These are phyloP conservation scores for Euwallacea fornicatus DNA, from an alignment of 1,140 invertebrate genomes.

Conservation along the genomic window DNA sequence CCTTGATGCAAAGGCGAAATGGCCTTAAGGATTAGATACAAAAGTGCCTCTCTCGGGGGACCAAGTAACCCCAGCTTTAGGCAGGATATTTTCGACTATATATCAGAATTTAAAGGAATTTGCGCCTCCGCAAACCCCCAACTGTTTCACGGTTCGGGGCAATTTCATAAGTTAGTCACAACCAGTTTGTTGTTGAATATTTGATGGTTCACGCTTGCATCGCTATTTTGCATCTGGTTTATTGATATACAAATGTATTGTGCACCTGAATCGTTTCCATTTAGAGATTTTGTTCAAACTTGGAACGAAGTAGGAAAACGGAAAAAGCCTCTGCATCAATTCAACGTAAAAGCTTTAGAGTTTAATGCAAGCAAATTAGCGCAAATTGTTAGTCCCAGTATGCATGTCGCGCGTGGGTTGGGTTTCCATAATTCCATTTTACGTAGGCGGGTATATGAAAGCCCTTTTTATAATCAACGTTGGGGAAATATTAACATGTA, in stretches of 20 bases:
- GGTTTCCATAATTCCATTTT: no score
- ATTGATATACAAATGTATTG: no score
- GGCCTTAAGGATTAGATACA: no score
- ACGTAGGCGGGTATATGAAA: no score
- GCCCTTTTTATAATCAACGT: no score
- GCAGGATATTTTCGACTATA: slow-evolving; percentile 5
- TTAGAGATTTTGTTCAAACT: background rate
- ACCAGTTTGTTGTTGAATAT: slow-evolving; percentile 4
- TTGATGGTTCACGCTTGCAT: background rate
- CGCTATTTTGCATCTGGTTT: background rate
- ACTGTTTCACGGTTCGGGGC: slow-evolving; percentile 8
- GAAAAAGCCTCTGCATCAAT: background rate
- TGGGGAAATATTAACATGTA: no score
- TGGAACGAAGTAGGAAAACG: background rate
- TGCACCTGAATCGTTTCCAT: background rate
- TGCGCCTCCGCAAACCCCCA: slow-evolving; percentile 9
- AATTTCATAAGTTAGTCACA: slow-evolving; percentile 10
- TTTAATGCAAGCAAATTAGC: no score
- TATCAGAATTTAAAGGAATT: slow-evolving; percentile 15
- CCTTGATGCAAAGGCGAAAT: no score
- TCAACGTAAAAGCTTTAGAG: no score
- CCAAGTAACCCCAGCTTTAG: slow-evolving; percentile 1
- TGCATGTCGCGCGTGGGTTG: no score
- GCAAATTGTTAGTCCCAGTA: no score
- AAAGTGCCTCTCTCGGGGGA: background rate